A percentile compares a stretch with the other conserved stretches of the same genome.
Conservation (phyloP, 2,797 vertebrate species). For the Enteromius unitaeniatus region DNA sequence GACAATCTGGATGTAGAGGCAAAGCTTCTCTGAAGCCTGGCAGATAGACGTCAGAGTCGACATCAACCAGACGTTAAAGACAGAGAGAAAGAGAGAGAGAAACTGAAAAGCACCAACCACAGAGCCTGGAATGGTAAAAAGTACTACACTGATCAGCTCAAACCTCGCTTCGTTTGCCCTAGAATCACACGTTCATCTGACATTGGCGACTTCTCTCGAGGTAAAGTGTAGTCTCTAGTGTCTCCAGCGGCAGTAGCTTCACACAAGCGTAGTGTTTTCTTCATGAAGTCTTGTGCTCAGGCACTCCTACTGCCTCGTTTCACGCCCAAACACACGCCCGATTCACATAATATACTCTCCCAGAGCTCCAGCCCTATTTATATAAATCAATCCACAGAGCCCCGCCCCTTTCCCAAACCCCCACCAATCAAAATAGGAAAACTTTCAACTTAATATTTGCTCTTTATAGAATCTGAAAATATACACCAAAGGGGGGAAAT, state of each 20-base stretch:
- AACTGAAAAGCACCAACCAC: conserved; percentile 18
- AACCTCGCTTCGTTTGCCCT: not conserved
- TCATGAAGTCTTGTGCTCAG: conserved; percentile 42
- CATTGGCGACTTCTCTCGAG: conserved; percentile 7
- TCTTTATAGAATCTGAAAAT: conserved; percentile 78
- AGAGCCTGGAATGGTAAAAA: conserved; percentile 19
- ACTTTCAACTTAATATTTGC: conserved; percentile 70
- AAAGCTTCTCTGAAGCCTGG: conserved; percentile 31
- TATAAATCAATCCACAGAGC: conserved; percentile 45
- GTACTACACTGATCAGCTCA: conserved; percentile 23
- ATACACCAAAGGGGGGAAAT: conserved; percentile 75
- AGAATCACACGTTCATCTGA: not conserved
- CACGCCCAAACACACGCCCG: conserved; percentile 51
- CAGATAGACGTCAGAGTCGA: not conserved
- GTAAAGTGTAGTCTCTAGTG: conserved; percentile 48
- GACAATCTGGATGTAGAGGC: conserved; percentile 48
- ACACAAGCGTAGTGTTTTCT: conserved; percentile 64
- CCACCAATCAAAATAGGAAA: conserved; percentile 54
- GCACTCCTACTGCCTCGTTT: conserved; percentile 35
- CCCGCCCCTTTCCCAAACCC: conserved; percentile 38
- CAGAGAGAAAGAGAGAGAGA: conserved; percentile 15
- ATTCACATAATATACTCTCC: conserved; percentile 44
- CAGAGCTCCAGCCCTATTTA: conserved; percentile 44
- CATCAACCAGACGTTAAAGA: not conserved
- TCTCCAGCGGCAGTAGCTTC: conserved; percentile 66